phyloP scores from a whole-genome alignment of 2,888 invertebrate species.

The Abrostola tripartita region DNA sequence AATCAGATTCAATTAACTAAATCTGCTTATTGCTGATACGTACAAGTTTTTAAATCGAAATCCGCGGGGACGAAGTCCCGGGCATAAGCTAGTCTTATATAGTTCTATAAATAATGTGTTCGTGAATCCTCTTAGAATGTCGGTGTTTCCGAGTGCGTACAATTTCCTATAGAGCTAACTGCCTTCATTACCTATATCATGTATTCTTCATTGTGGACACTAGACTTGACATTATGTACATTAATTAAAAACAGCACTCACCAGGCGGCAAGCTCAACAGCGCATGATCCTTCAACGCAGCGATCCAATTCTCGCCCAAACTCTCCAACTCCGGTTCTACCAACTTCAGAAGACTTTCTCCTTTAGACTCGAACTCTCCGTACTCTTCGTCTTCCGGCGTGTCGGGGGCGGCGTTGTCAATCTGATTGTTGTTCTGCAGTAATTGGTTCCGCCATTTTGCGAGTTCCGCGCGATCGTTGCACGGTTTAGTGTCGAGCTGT shows the following conservation, averaged over 20 bases:
- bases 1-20: too few relatives aligned
- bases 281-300: constrained; percentile 98
- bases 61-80: too few relatives aligned
- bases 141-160: too few relatives aligned
- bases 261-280: constrained; percentile 95
- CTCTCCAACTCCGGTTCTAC: constrained; percentile 98
- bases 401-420: constrained; percentile 71
- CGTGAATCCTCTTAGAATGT: too few relatives aligned
- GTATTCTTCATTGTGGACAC: neutral
- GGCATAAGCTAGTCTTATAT: too few relatives aligned
- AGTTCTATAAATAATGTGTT: too few relatives aligned
- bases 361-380: constrained; percentile 92
- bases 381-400: constrained; percentile 88
- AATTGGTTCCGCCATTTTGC: constrained; percentile 81
- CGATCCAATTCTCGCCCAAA: constrained; percentile 98
- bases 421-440: constrained; percentile 73
- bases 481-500: constrained; percentile 81
- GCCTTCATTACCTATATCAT: too few relatives aligned
- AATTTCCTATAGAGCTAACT: too few relatives aligned
- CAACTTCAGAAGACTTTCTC: constrained; percentile 94
- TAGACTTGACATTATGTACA: neutral
- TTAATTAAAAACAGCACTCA: constrained; percentile 62
- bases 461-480: constrained; percentile 78
- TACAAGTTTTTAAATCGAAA: too few relatives aligned
- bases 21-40: too few relatives aligned